Evolutionary conservation across 1,140 invertebrate genomes (phyloP).

Genomic region (Vanessa atalanta): DNA sequence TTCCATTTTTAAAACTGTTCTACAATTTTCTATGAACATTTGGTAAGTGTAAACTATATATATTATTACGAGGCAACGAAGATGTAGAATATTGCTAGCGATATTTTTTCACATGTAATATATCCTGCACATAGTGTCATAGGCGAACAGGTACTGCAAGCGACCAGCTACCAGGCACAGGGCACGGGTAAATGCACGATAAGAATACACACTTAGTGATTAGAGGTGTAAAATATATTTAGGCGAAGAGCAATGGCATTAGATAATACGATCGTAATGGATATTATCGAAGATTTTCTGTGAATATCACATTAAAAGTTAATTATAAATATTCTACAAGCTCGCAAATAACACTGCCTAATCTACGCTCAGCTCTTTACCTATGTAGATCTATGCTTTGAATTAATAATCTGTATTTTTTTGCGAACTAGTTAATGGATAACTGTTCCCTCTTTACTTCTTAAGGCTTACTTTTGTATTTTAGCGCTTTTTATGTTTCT

Average conservation of each 20-base stretch:
- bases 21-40: no score
- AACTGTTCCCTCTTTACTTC: conserved; percentile 2
- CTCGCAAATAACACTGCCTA: conserved; percentile 79
- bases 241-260: conserved; percentile 65
- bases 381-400: conserved; percentile 72
- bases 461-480: conserved; percentile 15
- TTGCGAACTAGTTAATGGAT: conserved; percentile 12
- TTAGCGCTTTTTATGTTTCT: conserved; percentile 19
- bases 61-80: conserved; percentile 44
- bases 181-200: conserved; percentile 58
- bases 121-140: conserved; percentile 63
- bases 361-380: conserved; percentile 73
- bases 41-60: background rate
- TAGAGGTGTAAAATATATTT: conserved; percentile 41
- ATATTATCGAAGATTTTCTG: conserved; percentile 5
- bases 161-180: conserved; percentile 69
- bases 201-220: conserved; percentile 35
- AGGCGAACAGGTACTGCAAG: conserved; percentile 68
- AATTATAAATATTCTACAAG: conserved; percentile 55
- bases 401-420: conserved; percentile 42
- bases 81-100: conserved; percentile 68
- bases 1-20: no score
- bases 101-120: conserved; percentile 72
- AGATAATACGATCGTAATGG: conserved; percentile 38
- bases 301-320: conserved; percentile 33